Conservation (phyloP, 2,888 invertebrate species). For the Cephonodes hylas region DNA sequence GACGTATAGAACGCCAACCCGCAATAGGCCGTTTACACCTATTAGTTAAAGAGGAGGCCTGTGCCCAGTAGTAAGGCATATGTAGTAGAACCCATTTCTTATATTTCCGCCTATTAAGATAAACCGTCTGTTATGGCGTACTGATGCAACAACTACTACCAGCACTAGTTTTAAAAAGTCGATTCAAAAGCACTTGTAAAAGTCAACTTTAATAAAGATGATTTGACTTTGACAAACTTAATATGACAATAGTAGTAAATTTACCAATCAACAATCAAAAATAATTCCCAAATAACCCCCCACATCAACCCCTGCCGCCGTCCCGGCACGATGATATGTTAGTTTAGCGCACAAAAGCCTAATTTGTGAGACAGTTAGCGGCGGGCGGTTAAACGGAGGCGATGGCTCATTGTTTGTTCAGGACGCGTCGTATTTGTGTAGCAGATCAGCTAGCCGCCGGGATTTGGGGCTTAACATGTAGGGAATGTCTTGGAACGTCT, state of each 20-base stretch:
- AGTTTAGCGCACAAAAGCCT: slow-evolving; percentile 52
- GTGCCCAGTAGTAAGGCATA: no score
- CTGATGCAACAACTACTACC: no score
- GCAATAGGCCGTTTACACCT: no score
- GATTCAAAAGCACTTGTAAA: no score
- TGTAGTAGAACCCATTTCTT: no score
- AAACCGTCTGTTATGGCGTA: no score
- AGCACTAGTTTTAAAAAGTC: no score
- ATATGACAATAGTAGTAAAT: background rate
- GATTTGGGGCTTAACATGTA: slow-evolving; percentile 32
- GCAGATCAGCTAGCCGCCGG: slow-evolving; percentile 31
- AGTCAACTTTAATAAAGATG: no score
- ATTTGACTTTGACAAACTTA: no score
- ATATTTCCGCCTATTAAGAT: no score
- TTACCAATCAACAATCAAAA: background rate
- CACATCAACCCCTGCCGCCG: background rate
- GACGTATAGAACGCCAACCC: no score
- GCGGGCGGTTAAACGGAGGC: slow-evolving; percentile 28
- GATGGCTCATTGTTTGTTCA: slow-evolving; percentile 56
- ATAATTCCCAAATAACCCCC: background rate
- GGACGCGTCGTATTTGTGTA: slow-evolving; percentile 33
- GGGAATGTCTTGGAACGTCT: slow-evolving; percentile 11
- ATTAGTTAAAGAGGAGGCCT: no score
- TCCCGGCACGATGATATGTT: slow-evolving; percentile 29
- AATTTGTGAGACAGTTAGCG: slow-evolving; percentile 46